Evolutionary conservation across 2,888 invertebrate genomes (phyloP), one percentile per base, ranked within the genome.

Genomic region (Diarsia rubi): DNA sequence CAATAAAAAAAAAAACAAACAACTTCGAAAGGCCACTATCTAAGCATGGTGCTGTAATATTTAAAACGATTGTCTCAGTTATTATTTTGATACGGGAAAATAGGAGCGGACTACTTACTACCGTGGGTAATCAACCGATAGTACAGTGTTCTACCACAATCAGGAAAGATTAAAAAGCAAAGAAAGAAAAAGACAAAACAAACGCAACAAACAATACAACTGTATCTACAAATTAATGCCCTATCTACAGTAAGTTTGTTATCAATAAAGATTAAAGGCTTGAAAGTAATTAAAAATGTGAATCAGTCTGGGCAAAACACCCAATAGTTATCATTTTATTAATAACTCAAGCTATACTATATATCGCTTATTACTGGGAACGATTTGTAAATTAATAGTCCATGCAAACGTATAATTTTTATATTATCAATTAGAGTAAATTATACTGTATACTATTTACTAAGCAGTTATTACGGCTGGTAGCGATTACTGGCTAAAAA

Each of bases 201-300:
- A 16, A 21, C 16, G 9, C 27, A 63, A 14, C 0, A 47, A 47
- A 64, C 19, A 62, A 62, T 19, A 49, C 3, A 44, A 44, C n/a
- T 42, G 12, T 37, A 37, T 21, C 60, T 24, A 14, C 54, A 9
- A 14, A n/a, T n/a, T n/a, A n/a, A 47, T 2, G 27, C 27, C 24
- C 19, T 31, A 68, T 75, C 59, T 45, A 11, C 52, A 54, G 44
- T 31, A 62, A 62, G 60, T 62, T 47, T n/a, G 42, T 11, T 44
- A 57, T n/a, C 57, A 44, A 27, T 78, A n/a, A 42, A 54, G 52
- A 69, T 59, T 24, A 69, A 60, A 6, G n/a, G n/a, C 3, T 63
- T 63, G 21, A 63, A 54, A 44, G 2, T 47, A 68, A 68, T 80
- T 57, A 69, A 66, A 24, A 69, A 3, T 24, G 54, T 60, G 54